Conservation (phyloP, 2,797 vertebrate species). For the Mycteria americana region DNA sequence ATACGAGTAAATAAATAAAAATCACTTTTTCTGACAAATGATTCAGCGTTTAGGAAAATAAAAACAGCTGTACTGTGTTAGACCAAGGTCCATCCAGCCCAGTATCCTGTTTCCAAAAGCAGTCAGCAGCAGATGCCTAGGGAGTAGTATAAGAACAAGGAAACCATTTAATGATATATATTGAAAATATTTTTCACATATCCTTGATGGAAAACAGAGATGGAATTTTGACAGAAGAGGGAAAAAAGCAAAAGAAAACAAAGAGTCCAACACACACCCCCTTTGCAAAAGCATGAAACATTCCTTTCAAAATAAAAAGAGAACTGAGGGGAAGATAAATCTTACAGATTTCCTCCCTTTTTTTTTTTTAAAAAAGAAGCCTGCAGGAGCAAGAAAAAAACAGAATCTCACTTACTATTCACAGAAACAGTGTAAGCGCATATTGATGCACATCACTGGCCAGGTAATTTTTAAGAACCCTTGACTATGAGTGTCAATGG, state of each 20-base stretch:
- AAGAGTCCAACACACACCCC: background rate
- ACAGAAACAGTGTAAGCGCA: background rate
- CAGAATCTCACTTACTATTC: background rate
- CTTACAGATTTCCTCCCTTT: background rate
- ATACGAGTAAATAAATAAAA: conserved; percentile 34
- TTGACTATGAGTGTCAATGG: background rate
- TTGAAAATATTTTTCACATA: conserved; percentile 56
- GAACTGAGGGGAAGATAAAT: background rate
- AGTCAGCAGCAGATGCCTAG: conserved; percentile 39
- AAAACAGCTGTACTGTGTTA: conserved; percentile 45
- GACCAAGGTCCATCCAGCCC: conserved; percentile 13
- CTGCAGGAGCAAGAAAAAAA: background rate
- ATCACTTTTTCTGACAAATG: conserved; percentile 19
- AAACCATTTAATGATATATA: conserved; percentile 52
- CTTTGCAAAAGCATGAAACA: conserved; percentile 22
- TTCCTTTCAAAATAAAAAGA: conserved; percentile 31
- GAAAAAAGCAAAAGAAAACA: conserved; percentile 35
- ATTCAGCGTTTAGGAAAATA: conserved; percentile 24
- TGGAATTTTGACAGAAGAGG: conserved; percentile 44
- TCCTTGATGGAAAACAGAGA: conserved; percentile 58
- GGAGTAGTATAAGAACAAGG: conserved; percentile 57
- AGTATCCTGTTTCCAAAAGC: conserved; percentile 57
- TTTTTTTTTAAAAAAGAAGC: background rate
- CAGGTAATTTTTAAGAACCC: background rate
- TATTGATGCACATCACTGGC: background rate